phyloP scores from a whole-genome alignment of 2,888 invertebrate genomes.

The Malacosoma neustria region DNA sequence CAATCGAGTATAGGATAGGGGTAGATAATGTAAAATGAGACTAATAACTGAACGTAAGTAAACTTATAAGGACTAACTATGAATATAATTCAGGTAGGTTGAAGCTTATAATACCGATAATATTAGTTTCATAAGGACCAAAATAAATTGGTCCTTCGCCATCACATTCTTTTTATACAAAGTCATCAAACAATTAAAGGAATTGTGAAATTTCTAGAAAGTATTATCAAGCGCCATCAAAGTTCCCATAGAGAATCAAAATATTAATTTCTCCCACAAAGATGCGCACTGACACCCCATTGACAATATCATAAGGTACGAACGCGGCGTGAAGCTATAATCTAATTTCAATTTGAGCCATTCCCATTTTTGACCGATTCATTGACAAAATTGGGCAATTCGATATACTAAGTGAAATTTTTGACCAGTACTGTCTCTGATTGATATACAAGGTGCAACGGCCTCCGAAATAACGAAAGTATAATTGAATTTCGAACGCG shows the following conservation, averaged over 20 bases:
- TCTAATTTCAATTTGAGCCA: slow-evolving; percentile 66
- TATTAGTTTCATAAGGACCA: too few species aligned
- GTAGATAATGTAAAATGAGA: too few species aligned
- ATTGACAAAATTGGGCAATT: slow-evolving; percentile 49
- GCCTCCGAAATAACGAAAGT: slow-evolving; percentile 47
- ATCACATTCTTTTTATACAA: too few species aligned
- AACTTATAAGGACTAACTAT: too few species aligned
- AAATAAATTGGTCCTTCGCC: too few species aligned
- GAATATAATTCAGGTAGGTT: too few species aligned
- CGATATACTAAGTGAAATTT: slow-evolving; percentile 49
- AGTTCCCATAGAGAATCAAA: slow-evolving; percentile 53
- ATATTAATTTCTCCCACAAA: slow-evolving; percentile 61
- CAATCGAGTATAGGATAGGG: too few species aligned
- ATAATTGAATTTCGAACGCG: slow-evolving; percentile 62
- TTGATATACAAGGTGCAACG: slow-evolving; percentile 37
- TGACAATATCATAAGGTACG: slow-evolving; percentile 59
- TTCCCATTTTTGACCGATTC: slow-evolving; percentile 51
- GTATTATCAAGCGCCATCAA: too few species aligned
- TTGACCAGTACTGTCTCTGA: slow-evolving; percentile 54
- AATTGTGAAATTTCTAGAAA: too few species aligned
- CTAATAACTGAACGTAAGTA: too few species aligned
- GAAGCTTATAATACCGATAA: too few species aligned
- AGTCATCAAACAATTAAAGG: too few species aligned
- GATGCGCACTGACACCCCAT: slow-evolving; percentile 55
- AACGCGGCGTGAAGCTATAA: slow-evolving; percentile 63